Percentiles rank a stretch among this genome's conserved stretches.
Evolutionary conservation across 2,113 vertebrate species (phyloP).

Genomic region (Psephotus haematonotus): DNA sequence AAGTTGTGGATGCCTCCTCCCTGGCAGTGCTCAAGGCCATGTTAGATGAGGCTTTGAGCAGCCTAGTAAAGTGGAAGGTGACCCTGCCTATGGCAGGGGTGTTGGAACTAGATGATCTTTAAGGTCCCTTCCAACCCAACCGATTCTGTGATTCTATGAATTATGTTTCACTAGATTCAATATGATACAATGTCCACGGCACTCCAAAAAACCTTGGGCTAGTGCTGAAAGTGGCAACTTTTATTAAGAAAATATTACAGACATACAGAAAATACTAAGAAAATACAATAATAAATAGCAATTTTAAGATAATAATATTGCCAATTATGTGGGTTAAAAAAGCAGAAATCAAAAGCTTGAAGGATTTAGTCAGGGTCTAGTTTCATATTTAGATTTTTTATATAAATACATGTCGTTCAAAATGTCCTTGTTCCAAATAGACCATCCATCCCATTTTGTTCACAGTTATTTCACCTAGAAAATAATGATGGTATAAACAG

Average conservation of each 20-base stretch:
- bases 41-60: not conserved
- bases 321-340: not conserved
- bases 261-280: not conserved
- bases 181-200: not conserved
- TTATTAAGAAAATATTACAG: not conserved
- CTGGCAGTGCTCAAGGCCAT: not conserved
- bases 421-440: not conserved
- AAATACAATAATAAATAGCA: not conserved
- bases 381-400: not conserved
- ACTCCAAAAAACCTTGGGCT: not conserved
- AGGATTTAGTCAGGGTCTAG: not conserved
- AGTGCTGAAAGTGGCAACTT: not conserved
- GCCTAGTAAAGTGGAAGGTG: not conserved
- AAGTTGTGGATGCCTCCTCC: not conserved
- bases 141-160: not conserved
- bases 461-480: not conserved
- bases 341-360: not conserved
- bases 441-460: not conserved
- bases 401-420: not conserved
- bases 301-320: not conserved
- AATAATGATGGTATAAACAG: not conserved
- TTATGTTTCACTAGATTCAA: not conserved
- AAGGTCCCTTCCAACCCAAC: not conserved
- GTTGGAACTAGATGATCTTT: not conserved
- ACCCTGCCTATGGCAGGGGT: not conserved